Evolutionary conservation across 2,888 invertebrate species (phyloP).

Genomic region (Pterobdella sp.): DNA sequence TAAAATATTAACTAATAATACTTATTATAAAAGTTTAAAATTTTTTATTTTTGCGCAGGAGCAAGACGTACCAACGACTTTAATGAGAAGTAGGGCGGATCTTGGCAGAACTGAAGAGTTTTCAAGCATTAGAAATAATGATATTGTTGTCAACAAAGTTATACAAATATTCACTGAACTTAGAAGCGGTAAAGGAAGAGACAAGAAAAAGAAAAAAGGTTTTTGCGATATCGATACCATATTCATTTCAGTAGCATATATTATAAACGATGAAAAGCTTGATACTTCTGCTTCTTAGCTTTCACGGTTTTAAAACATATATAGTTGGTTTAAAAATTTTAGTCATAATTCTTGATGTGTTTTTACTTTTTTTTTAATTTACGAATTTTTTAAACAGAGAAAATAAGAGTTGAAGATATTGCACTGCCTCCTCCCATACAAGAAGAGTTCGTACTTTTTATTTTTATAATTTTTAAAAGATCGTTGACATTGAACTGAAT

Average conservation of each 20-base stretch:
- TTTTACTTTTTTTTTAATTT: not conserved
- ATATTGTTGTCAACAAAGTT: conserved; percentile 82
- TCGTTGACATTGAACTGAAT: not conserved
- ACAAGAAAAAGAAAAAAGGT: conserved; percentile 56
- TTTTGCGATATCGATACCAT: too few relatives aligned
- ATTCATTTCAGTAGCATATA: not conserved
- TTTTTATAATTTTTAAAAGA: not conserved
- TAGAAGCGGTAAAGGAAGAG: conserved; percentile 73
- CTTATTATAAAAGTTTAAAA: too few relatives aligned
- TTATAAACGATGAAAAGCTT: conserved; percentile 10
- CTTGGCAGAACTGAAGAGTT: conserved; percentile 63
- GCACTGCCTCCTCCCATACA: not conserved
- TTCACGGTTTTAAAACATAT: too few relatives aligned
- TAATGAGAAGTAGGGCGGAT: conserved; percentile 75
- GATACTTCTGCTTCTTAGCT: too few relatives aligned
- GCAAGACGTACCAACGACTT: conserved; percentile 87
- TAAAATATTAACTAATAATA: too few relatives aligned
- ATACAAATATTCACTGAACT: conserved; percentile 92
- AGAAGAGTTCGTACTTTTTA: not conserved
- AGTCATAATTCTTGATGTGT: too few relatives aligned
- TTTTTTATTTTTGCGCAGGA: conserved; percentile 55
- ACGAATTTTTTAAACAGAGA: not conserved
- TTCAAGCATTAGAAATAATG: conserved; percentile 58
- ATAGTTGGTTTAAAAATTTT: too few relatives aligned
- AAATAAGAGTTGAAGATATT: not conserved